Base-by-base conservation (phyloP, 2,888 invertebrate genomes). In the Stramonita haemastoma region DNA sequence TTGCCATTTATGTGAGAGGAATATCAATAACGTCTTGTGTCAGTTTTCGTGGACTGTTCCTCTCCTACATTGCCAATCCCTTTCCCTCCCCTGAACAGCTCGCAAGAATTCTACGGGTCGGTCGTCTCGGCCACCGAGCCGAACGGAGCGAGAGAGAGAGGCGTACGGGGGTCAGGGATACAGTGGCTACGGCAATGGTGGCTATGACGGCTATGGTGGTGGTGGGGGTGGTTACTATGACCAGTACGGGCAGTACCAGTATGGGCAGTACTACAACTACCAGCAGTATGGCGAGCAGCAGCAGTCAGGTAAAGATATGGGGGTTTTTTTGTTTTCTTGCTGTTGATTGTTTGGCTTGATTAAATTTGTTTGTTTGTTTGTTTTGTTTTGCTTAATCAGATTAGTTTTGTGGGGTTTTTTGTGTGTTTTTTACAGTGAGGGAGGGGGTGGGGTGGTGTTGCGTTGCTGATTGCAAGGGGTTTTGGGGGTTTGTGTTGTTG, bases 201-300 rank as follows among this genome's bases (percentile, higher is more conserved):
- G 92, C 86, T 92, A 93, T 81, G 91, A 92, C 90, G 93, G 92
- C 56, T 93, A 93, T n/a, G 91, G 89, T 15, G 89, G 90, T n/a
- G n/a, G 46, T 11, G n/a, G n/a, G n/a, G 88, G 73, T 34, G 89
- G 89, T 29, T 91, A 91, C 84, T 88, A 88, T 84, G 88, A 88
- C 36, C 73, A 66, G 46, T 89, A 89, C 57, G 19, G 84, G 70
- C 73, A 85, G 66, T 56, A 84, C 15, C 83, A 83, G 19, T 88
- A 88, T 8, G 6, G 11, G 29, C 46, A 46, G 15, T 87, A 87
- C 81, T 77, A 87, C 87, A 66, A 73, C 46, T 85, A 85, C 73
- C 70, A n/a, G 1, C 83, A 88, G 66, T 88, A 88, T 36, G 81
- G 83, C 8, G 87, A 87, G 0, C 73, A 87, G 56, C 87, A 36